These are phyloP conservation scores for Pristionchus fissidentatus DNA, from an alignment of 2,888 invertebrate species.

Conservation along the genomic window DNA sequence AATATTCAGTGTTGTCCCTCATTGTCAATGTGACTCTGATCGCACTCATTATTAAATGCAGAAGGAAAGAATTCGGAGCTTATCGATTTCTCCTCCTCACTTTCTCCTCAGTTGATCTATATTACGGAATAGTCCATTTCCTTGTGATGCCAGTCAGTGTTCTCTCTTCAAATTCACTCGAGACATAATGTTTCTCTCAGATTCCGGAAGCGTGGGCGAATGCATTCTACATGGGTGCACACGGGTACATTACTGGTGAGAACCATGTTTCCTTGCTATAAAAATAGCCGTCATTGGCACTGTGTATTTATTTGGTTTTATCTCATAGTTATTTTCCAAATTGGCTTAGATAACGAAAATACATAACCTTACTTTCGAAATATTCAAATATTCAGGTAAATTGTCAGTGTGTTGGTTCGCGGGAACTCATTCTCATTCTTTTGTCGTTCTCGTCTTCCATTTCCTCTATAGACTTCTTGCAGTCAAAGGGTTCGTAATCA, in stretches of 20 bases:
- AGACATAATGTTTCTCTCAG: background rate
- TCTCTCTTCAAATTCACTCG: no score
- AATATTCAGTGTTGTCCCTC: background rate
- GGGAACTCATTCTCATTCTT: slow-evolving; percentile 40
- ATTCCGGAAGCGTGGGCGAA: slow-evolving; percentile 38
- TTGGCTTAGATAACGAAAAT: no score
- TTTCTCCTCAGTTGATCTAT: slow-evolving; percentile 42
- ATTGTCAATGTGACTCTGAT: background rate
- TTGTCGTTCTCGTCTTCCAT: slow-evolving; percentile 37
- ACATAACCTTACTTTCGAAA: background rate
- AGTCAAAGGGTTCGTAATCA: slow-evolving; percentile 10
- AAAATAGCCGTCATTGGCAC: background rate
- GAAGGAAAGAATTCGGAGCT: slow-evolving; percentile 1
- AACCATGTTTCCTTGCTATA: background rate
- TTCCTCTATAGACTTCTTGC: slow-evolving; percentile 33
- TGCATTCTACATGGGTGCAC: slow-evolving; percentile 46
- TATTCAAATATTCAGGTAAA: background rate
- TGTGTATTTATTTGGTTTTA: no score
- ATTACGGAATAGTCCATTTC: slow-evolving; percentile 38
- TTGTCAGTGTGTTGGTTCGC: slow-evolving; percentile 33
- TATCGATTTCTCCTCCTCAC: slow-evolving; percentile 30
- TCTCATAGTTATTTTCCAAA: no score
- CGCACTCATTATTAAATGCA: background rate
- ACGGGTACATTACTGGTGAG: slow-evolving; percentile 30
- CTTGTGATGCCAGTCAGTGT: slow-evolving; percentile 21